Evolutionary conservation across 2,888 invertebrate species (phyloP).

Genomic region (Euzophera pinguis): DNA sequence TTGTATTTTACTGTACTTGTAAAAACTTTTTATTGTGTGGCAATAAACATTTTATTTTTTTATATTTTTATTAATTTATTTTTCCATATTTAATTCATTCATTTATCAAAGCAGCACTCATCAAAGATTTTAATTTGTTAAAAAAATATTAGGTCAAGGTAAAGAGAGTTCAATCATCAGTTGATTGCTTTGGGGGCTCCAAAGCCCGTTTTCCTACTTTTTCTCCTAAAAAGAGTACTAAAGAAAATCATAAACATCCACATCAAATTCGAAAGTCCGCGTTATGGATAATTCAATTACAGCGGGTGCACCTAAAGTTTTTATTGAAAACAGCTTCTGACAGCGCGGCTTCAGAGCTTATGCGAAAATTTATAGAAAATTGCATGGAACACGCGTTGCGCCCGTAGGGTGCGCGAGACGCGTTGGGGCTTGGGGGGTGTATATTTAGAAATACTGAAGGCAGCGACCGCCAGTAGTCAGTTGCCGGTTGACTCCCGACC

Average conservation of each 20-base stretch:
- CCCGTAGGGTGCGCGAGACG: constrained; percentile 64
- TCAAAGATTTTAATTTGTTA: no score
- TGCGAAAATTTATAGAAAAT: constrained; percentile 78
- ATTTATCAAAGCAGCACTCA: no score
- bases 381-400: constrained; percentile 72
- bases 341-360: constrained; percentile 72
- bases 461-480: constrained; percentile 63
- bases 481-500: constrained; percentile 56
- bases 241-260: background rate
- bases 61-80: no score
- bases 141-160: no score
- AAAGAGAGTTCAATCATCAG: no score
- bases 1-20: no score
- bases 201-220: no score
- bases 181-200: no score
- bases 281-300: constrained; percentile 69
- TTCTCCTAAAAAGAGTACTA: background rate
- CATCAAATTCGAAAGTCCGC: constrained; percentile 28
- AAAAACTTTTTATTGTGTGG: no score
- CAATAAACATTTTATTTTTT: no score
- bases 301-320: constrained; percentile 45
- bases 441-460: constrained; percentile 70
- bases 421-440: constrained; percentile 67
- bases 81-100: no score
- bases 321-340: constrained; percentile 73